Base-by-base conservation (phyloP, 2,888 invertebrate species). In the Sinhomidia bicolor region DNA sequence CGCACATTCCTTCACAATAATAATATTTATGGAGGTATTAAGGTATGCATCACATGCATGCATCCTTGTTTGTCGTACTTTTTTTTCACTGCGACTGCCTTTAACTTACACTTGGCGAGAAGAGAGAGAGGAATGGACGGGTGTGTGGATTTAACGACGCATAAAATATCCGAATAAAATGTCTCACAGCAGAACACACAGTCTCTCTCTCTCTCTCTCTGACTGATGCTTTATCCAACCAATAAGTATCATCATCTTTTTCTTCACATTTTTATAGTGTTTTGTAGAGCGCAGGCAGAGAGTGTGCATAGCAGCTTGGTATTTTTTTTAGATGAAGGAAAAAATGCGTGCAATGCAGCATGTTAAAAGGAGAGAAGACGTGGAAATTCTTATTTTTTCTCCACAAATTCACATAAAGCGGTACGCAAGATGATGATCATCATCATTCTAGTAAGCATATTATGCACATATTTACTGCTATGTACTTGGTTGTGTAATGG, bases 1-100 rank as follows among this genome's bases (percentile, higher is more conserved):
- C 60, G 78, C 78, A 85, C 85, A 85, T 85, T 85, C 84, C 57
- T 76, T 84, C 78, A 51, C 65, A 78, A 79, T 85, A 85, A 78
- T 78, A 62, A 78, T 78, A 78, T 78, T 78, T 57, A 78, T 78
- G 78, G 78, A 54, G 78, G 78, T 78, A 78, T 78, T 78, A 78
- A 78, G 78, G 78, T 78, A 78, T 78, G 78, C 78, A 54, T 12
- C 20, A 36, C 57, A 54, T 36, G 20, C 12, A 51, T 17, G 20
- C 36, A 17, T 71, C 44, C 26, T 71, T 44, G 26, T 29, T 23
- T 51, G n/a, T 54, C 51, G 4, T 36, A 36, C 4, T 36, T 36
- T 44, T 23, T 32, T 14, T n/a, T 20, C 20, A n/a, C n/a, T n/a
- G n/a, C n/a, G n/a, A n/a, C 17, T 57, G 54, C 57, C 54, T 78